phyloP scores from a whole-genome alignment of 2,797 vertebrate species.

The Halcyon chelicuti region DNA sequence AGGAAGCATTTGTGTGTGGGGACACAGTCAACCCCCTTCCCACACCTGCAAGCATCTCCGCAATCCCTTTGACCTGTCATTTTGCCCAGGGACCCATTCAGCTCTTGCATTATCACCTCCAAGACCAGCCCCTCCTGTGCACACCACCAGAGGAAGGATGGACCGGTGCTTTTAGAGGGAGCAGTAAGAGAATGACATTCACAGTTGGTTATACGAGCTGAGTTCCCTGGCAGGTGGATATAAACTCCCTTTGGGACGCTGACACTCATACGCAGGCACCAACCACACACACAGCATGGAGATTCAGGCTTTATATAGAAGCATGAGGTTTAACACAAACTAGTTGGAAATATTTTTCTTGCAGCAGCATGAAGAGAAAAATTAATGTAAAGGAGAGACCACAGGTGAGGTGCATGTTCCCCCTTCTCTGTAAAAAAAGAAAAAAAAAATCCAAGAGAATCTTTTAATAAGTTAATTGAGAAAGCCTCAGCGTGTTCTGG shows the following conservation, averaged over 20 bases:
- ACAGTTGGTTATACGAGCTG: neutral
- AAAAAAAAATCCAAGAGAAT: neutral
- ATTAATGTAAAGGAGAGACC: neutral
- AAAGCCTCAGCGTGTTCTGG: neutral
- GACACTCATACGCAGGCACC: neutral
- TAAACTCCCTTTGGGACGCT: neutral
- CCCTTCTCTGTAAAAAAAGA: neutral
- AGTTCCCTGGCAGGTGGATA: neutral
- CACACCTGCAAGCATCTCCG: constrained; percentile 1
- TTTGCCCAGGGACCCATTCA: neutral
- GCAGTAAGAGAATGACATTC: neutral
- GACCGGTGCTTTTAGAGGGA: neutral
- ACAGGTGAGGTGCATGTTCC: neutral
- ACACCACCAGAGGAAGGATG: neutral
- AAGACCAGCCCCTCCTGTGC: neutral
- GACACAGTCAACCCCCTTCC: neutral
- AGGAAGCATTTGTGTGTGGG: neutral
- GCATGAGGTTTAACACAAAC: neutral
- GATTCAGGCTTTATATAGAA: neutral
- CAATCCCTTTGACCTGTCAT: neutral
- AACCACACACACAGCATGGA: neutral
- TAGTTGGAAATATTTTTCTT: neutral
- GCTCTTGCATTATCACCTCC: neutral
- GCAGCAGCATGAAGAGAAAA: neutral
- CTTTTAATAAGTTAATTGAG: neutral